These are phyloP conservation scores for Zapus hudsonius DNA, from an alignment of 2,113 vertebrate species.

Conservation along the genomic window DNA sequence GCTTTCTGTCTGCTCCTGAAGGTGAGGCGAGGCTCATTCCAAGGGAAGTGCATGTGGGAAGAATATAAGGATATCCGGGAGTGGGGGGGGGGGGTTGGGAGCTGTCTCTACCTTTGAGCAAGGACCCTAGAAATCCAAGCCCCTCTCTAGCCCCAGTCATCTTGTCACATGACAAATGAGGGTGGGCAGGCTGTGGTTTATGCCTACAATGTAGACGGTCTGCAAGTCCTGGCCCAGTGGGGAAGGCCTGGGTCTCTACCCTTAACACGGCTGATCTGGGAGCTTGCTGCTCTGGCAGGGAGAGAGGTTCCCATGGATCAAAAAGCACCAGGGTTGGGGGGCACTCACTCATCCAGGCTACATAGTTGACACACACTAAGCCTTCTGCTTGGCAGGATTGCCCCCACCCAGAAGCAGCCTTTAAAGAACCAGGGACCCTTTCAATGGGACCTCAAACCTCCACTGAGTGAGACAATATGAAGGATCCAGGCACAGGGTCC, in stretches of 20 bases:
- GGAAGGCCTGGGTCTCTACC: not conserved
- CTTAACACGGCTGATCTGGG: not conserved
- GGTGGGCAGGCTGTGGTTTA: too few relatives aligned
- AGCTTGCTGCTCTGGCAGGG: not conserved
- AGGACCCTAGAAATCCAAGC: not conserved
- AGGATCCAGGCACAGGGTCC: not conserved
- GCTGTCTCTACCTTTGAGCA: not conserved
- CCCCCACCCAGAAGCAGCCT: not conserved
- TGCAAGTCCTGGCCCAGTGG: not conserved
- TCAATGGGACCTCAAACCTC: not conserved
- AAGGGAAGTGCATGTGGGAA: rapidly evolving
- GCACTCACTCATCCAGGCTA: rapidly evolving
- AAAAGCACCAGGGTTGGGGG: too few relatives aligned
- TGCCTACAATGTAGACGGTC: too few relatives aligned
- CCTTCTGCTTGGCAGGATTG: not conserved
- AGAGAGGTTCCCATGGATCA: too few relatives aligned
- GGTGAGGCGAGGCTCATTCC: not conserved
- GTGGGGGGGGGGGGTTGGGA: too few relatives aligned
- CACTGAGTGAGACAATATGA: rapidly evolving
- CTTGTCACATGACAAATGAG: not conserved
- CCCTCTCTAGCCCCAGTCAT: not conserved
- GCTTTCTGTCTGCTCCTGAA: not conserved
- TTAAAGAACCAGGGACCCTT: rapidly evolving
- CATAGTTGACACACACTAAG: not conserved
- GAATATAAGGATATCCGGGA: too few relatives aligned